Conservation (phyloP, 1,140 invertebrate genomes). For the Dermatophagoides farinae region DNA sequence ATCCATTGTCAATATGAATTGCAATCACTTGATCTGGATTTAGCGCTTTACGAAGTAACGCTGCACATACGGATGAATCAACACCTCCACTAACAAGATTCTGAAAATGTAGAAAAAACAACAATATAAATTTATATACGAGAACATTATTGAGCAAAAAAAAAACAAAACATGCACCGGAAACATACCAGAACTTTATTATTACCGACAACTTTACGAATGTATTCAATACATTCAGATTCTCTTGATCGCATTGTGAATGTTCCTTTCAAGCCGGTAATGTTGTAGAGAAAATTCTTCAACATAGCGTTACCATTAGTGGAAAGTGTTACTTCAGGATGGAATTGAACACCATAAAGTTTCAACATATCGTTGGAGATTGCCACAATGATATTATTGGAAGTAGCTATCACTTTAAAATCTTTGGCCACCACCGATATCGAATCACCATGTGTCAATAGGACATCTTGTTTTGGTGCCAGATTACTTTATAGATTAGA, state of each 20-base stretch:
- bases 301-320: constrained; percentile 73
- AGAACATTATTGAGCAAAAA: background rate
- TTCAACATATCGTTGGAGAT: constrained; percentile 75
- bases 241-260: constrained; percentile 75
- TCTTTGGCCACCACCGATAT: constrained; percentile 68
- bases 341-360: constrained; percentile 94
- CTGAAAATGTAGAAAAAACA: constrained; percentile 31
- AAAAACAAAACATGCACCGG: background rate
- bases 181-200: constrained; percentile 76
- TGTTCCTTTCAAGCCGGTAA: constrained; percentile 59
- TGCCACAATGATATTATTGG: constrained; percentile 61
- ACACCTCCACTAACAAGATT: constrained; percentile 88
- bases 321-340: constrained; percentile 89
- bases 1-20: constrained; percentile 95
- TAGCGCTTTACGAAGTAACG: constrained; percentile 70
- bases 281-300: constrained; percentile 80
- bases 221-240: constrained; percentile 78
- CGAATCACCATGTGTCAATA: constrained; percentile 91
- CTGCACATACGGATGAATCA: constrained; percentile 93
- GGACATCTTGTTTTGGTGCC: constrained; percentile 61
- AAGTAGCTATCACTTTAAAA: constrained; percentile 61
- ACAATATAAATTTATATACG: background rate
- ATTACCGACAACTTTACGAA: constrained; percentile 63
- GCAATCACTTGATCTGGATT: constrained; percentile 76
- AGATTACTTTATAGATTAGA: constrained; percentile 47